Evolutionary conservation across 92 coral and sea anemone species (phyloP).

Genomic region (Zoanthus sansibaricus): DNA sequence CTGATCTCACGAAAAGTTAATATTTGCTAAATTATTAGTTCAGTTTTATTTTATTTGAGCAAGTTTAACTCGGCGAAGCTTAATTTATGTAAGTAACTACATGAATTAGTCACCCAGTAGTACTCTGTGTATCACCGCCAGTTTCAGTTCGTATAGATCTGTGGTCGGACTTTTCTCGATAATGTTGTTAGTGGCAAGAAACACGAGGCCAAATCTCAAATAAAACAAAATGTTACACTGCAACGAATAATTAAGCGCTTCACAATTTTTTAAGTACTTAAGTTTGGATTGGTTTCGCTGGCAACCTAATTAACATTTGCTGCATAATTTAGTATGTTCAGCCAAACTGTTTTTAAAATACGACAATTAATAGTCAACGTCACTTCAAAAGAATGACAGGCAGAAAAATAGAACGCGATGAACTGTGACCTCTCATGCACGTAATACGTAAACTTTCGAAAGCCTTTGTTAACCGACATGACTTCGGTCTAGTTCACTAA

Average conservation of each 20-base stretch:
- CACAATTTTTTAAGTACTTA: not conserved
- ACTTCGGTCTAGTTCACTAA: not conserved
- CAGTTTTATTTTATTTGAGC: not conserved
- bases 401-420: not conserved
- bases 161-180: not conserved
- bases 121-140: not conserved
- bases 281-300: not conserved
- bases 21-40: not conserved
- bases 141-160: not conserved
- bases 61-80: not conserved
- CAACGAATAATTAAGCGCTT: not conserved
- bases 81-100: not conserved
- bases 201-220: not conserved
- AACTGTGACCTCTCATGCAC: slow-evolving; percentile 2
- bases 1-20: not conserved
- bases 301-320: not conserved
- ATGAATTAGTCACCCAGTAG: not conserved
- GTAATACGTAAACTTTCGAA: not conserved
- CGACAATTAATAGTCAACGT: not conserved
- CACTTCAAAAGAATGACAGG: slow-evolving; percentile 1
- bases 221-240: not conserved
- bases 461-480: not conserved
- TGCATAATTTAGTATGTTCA: not conserved
- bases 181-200: not conserved
- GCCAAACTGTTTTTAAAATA: not conserved